Evolutionary conservation across 2,888 invertebrate species (phyloP), one percentile per base, ranked within the genome.

Genomic region (Phengaris alcon): DNA sequence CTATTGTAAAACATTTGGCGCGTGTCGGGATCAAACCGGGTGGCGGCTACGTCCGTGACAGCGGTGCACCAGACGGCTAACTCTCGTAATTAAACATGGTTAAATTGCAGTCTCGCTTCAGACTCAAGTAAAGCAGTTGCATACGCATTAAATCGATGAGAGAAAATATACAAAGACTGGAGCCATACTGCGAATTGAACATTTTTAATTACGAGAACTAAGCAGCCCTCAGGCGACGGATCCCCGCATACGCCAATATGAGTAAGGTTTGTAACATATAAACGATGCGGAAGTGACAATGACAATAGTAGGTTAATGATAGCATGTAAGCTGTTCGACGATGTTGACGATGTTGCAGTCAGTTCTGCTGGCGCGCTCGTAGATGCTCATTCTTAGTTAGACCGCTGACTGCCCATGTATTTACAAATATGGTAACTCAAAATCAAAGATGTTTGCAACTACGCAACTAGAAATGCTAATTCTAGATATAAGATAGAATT

Each of bases 261-360:
- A 51, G 12, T 74, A 78, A 78, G 55, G 44, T 55, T 13, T 85
- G 82, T 85, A 86, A 78, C 12, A 83, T 83, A 82, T 81, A 82
- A 78, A 78, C 22, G 82, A 81, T 70, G 70, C 51, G 79, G 79
- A 84, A 80, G 92, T 91, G 91, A 90, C 91, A 80, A 90, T 87
- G 92, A 92, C 91, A 92, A 92, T 92, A 91, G 82, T 90, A 89
- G 85, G 78, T 75, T 85, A 70, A 70, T 22, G 15, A 8, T 59
- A 59, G 59, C 59, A 9, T 22, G 59, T 59, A 59, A 59, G 22
- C 22, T 57, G 57, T 57, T 9, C 9, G 22, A 22, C 10, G 22
- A 59, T 35, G 1, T 35, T 35, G 2, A 35, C 4, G 22, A 22
- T 35, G 3, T 35, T 35, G 35, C 35, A 35, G 35, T 35, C 4